Percentiles rank a stretch among this genome's conserved stretches.
Evolutionary conservation across 2,113 vertebrate species (phyloP).

Genomic region (Chauna torquata): DNA sequence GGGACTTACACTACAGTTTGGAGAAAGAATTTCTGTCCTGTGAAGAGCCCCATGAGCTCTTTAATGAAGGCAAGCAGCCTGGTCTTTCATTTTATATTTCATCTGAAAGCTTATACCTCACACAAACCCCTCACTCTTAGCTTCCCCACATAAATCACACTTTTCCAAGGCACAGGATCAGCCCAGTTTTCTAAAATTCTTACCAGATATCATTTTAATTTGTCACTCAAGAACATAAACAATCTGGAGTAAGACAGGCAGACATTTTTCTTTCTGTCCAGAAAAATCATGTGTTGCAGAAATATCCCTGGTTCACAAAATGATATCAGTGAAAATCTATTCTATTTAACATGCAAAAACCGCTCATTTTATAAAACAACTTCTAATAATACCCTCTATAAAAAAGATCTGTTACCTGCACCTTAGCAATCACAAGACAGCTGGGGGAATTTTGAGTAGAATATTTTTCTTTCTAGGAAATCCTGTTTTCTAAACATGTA

Average conservation of each 20-base stretch:
- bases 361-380: neutral
- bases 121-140: neutral
- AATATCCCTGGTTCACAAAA: neutral
- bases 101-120: neutral
- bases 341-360: neutral
- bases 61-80: neutral
- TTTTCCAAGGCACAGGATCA: neutral
- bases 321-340: neutral
- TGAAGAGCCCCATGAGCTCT: neutral
- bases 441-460: neutral
- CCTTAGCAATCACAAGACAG: neutral
- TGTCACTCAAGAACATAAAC: neutral
- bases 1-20: neutral
- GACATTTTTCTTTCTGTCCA: neutral
- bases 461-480: neutral
- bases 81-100: neutral
- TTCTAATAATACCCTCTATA: neutral
- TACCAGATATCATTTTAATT: conserved; percentile 1
- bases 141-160: neutral
- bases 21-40: neutral
- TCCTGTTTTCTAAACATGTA: neutral
- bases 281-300: neutral
- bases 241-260: neutral
- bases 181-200: neutral
- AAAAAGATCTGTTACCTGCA: neutral